Evolutionary conservation across 2,888 invertebrate species (phyloP), one percentile per base, ranked within the genome.

Genomic region (Odiellus spinosus): DNA sequence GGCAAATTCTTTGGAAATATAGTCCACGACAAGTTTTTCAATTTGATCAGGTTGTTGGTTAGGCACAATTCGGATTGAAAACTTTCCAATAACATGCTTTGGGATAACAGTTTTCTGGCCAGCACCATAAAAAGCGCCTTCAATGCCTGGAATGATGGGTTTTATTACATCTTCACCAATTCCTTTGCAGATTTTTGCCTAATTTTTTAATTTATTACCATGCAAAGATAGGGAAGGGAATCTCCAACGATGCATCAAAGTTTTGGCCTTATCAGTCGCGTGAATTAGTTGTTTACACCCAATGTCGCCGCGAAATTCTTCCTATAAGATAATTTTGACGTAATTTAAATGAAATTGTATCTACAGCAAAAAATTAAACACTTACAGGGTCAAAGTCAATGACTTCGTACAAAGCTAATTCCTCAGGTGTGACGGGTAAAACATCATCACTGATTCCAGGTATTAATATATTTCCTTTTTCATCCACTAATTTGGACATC

Each of bases 81-180:
- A 98, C 68, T 98, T 98, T 18, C 95, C 96, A 59, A 78, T 80
- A 1, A 96, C 93, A 68, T 87, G 85, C 40, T 80, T 75, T 0
- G 88, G 88, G 59, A 90, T 95, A 0, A 96, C 93, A 46, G 96
- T 96, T 66, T 96, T 96, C 17, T 82, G 80, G 12, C 96, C 96
- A 1, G 83, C 75, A 55, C 86, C 93, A 64, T 80, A 81, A 62
- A 93, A 93, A 5, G 95, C 95, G 21, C 74, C 93, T 71, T 96
- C 90, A 60, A 95, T 85, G 36, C 93, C 65, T 56, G 18, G 17
- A 19, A n/a, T 6, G 34, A 32, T 6, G 14, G 14, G 8, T 6
- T 1, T 3, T 33, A 15, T 33, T 11, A 11, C 20, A 18, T 14
- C 10, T 26, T 43, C 11, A 32, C 11, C 10, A 42, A 17, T 42